Base-by-base conservation (phyloP, 2,797 vertebrate species). In the Emys orbicularis region DNA sequence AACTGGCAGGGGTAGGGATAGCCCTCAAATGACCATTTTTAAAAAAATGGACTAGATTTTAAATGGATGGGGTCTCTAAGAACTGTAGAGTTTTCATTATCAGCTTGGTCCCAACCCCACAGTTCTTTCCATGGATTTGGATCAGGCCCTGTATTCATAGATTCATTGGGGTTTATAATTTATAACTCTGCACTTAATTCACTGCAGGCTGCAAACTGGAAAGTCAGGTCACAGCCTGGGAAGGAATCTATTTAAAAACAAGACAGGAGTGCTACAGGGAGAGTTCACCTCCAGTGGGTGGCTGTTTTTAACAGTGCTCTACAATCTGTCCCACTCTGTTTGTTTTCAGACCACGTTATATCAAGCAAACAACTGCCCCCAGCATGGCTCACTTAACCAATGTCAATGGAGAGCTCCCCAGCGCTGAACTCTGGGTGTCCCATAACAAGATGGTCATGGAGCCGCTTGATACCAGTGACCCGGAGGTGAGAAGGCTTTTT, bases 371-470 rank as follows among this genome's bases (percentile, higher is more conserved):
- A 44, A 83, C 68, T 47, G 1, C 47, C 68, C 15, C 21, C 84
- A 2, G 37, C 57, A 99, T 99, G 99, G 98, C 98, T 10, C 85
- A 94, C 12, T 89, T 80, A 6, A 12, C 18, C 0, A 81, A 61
- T 5, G 79, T 88, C 6, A 97, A 98, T 0, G 95, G 97, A 19
- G 57, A 94, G n/a, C 92, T 85, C 8, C 87, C 97, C 85, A 98
- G 96, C 6, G 83, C 96, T 0, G 98, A 98, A 41, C 97, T 98
- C 10, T 99, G 99, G 99, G 97, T 98, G 6, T 99, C 98, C 0
- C 99, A 99, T 89, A 99, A 99, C 96, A 98, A 96, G 88, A 99
- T 99, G 99, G 98, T 99, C 96, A 72, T 98, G 84, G 99, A 99
- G 85, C 98, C 99, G 0, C 98, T 99, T 0, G 98, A 98, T 12